These are phyloP conservation scores for Aeoliscus strigatus DNA, from an alignment of 2,797 vertebrate species.

Conservation along the genomic window DNA sequence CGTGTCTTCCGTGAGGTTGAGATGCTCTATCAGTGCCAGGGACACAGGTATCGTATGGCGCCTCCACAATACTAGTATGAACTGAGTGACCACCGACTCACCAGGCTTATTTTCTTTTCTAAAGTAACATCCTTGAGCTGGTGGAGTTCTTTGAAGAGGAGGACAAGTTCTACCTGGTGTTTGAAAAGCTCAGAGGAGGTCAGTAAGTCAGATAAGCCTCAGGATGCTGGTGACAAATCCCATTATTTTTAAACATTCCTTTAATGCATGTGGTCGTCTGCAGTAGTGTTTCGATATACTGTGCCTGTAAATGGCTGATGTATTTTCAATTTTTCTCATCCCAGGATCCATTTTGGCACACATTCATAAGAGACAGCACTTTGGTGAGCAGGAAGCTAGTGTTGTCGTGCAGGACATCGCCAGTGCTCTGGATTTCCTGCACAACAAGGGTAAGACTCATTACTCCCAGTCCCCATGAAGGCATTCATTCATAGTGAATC, in stretches of 20 bases:
- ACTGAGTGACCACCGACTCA: background rate
- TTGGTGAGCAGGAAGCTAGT: conserved; percentile 93
- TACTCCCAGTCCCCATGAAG: background rate
- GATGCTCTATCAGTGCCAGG: conserved; percentile 99
- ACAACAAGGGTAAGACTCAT: conserved; percentile 88
- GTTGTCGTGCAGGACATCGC: conserved; percentile 94
- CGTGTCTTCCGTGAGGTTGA: conserved; percentile 97
- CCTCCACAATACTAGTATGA: too few relatives aligned
- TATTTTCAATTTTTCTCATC: background rate
- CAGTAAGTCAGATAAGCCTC: conserved; percentile 19
- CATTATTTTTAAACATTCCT: conserved; percentile 6
- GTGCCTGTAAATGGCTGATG: conserved; percentile 7
- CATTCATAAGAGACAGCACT: conserved; percentile 91
- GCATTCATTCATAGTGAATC: background rate
- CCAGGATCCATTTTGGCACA: conserved; percentile 93
- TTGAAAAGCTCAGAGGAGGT: conserved; percentile 97
- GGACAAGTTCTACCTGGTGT: conserved; percentile 97
- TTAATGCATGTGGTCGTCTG: conserved; percentile 2
- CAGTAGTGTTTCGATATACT: background rate
- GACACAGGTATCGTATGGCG: conserved; percentile 95
- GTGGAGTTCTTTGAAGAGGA: conserved; percentile 99
- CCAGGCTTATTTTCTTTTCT: conserved; percentile 8
- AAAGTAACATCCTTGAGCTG: conserved; percentile 92
- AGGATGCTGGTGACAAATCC: background rate
- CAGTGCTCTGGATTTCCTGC: conserved; percentile 92